Evolutionary conservation across 2,797 vertebrate genomes (phyloP).

Genomic region (Loriculus beryllinus): DNA sequence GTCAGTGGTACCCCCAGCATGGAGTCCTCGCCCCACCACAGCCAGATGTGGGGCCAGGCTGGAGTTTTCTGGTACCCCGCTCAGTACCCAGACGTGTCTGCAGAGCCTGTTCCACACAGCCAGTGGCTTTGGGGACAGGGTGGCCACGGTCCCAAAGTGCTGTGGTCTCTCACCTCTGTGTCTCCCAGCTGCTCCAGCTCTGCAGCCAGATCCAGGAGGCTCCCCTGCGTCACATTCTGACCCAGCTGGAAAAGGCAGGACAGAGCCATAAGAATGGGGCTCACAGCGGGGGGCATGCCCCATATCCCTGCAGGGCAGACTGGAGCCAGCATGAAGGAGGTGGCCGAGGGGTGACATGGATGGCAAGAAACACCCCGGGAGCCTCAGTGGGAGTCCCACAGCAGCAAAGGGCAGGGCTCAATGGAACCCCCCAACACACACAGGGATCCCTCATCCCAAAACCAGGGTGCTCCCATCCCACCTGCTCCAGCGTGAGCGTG

Average conservation of each 20-base stretch:
- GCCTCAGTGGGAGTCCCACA: neutral
- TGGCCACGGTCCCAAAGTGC: neutral
- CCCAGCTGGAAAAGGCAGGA: slow-evolving; percentile 71
- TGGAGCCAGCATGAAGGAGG: neutral
- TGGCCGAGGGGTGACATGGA: fast-evolving
- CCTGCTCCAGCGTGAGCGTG: slow-evolving; percentile 69
- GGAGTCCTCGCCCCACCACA: neutral
- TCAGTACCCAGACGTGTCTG: neutral
- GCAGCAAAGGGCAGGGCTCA: neutral
- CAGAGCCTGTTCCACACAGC: neutral
- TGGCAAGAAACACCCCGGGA: neutral
- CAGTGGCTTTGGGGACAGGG: neutral
- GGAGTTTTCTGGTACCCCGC: neutral
- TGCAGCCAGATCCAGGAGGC: slow-evolving; percentile 70
- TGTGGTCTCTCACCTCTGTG: neutral
- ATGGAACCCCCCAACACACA: neutral
- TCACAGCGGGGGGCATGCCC: fast-evolving
- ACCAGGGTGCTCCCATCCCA: slow-evolving; percentile 17
- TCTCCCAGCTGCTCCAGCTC: slow-evolving; percentile 53
- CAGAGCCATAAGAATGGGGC: neutral
- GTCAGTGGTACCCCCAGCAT: neutral
- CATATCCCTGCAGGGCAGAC: neutral
- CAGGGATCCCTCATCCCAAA: fast-evolving
- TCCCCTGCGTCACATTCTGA: slow-evolving; percentile 51
- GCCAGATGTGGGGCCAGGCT: neutral